Evolutionary conservation across 2,888 invertebrate genomes (phyloP), one percentile per base, ranked within the genome.

Genomic region (Tipula lateralis): DNA sequence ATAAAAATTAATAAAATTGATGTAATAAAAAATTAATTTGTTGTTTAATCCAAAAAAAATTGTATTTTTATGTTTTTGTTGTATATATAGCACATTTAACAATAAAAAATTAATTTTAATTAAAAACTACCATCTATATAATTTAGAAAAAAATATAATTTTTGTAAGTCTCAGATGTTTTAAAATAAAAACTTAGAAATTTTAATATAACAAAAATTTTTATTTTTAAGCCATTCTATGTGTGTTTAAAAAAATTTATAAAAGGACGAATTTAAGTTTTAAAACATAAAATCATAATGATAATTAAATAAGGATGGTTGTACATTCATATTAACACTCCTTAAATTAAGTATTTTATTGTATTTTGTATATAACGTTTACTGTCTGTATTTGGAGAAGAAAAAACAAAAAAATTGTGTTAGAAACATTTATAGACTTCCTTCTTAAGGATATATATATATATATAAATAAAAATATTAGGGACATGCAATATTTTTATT

Each of bases 41-140:
- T 24, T 66, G 66, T 66, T 66, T 66, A 66, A 66, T 66, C 66
- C 66, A 66, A 24, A 66, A 66, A 66, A 24, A 66, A 24, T 66
- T 66, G 24, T 66, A 66, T 66, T 66, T 66, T 66, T 66, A 7
- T 44, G 44, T 2, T 44, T 44, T 44, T 44, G 44, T 44, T 44
- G 44, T 44, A 44, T 66, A 66, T 66, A 66, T 66, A 66, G 66
- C 66, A 66, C 66, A 66, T 66, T 66, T 66, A 66, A 66, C 66
- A 66, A 66, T 66, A 66, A 66, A 66, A 66, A 66, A 66, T 66
- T 66, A 66, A 66, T 66, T 66, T 66, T 66, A 66, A 66, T 66
- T 66, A 24, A 66, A 66, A 66, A 66, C 66, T 66, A 66, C 66
- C 66, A 66, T 66, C 66, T 66, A 66, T 66, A 66, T 66, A 66